A percentile compares a stretch with the other conserved stretches of the same genome.
phyloP scores from a whole-genome alignment of 1,140 invertebrate species.

The Microplitis demolitor region DNA sequence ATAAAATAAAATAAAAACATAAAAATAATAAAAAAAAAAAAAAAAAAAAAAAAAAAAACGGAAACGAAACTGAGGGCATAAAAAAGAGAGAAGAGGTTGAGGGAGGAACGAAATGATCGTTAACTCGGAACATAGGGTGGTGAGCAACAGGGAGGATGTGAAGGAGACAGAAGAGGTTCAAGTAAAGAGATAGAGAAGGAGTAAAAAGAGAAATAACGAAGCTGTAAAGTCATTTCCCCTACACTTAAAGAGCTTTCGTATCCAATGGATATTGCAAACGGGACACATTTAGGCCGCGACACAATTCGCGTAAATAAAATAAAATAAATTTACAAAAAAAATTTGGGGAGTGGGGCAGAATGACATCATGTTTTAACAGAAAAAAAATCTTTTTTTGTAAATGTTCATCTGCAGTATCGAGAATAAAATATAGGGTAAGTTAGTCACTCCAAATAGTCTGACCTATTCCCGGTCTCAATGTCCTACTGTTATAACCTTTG shows the following conservation, averaged over 20 bases:
- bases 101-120: neutral
- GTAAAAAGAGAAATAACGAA: conserved; percentile 14
- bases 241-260: conserved; percentile 16
- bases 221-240: conserved; percentile 20
- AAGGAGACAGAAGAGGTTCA: conserved; percentile 6
- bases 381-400: too few species aligned
- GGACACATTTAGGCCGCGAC: conserved; percentile 20
- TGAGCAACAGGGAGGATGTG: conserved; percentile 8
- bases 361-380: too few species aligned
- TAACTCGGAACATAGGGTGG: neutral
- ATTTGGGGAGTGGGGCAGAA: too few species aligned
- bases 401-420: too few species aligned
- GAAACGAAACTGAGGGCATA: conserved; percentile 6
- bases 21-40: neutral
- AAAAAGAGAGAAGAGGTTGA: neutral
- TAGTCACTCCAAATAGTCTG: too few species aligned
- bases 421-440: too few species aligned
- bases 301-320: conserved; percentile 44
- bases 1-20: neutral
- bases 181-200: too few species aligned
- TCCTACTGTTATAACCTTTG: too few species aligned
- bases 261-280: conserved; percentile 36
- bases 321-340: conserved; percentile 46
- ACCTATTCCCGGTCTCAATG: too few species aligned
- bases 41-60: conserved; percentile 8